A percentile compares a stretch with the other conserved stretches of the same genome.
These are phyloP conservation scores for Amphipoea lucens DNA, from an alignment of 2,888 invertebrate species.

Conservation along the genomic window DNA sequence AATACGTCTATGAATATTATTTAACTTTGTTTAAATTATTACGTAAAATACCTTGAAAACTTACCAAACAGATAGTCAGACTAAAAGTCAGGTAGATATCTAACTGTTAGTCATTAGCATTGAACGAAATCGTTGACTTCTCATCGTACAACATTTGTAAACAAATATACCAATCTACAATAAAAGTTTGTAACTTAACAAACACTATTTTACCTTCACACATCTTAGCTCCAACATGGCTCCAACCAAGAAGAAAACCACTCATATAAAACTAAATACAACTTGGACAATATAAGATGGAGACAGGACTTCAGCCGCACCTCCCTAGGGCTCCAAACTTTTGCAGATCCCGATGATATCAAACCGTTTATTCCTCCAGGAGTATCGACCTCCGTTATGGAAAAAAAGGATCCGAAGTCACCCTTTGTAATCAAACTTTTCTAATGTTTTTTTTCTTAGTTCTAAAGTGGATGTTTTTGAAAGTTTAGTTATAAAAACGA, in stretches of 20 bases:
- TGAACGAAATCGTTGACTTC: no score
- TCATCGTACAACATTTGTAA: neutral
- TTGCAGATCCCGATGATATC: constrained; percentile 62
- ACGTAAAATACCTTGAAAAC: neutral
- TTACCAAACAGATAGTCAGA: neutral
- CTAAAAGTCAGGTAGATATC: neutral
- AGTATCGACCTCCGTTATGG: constrained; percentile 59
- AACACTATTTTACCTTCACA: constrained; percentile 19
- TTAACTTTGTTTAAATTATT: neutral
- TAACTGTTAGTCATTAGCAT: neutral
- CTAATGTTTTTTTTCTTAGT: constrained; percentile 49
- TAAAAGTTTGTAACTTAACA: neutral
- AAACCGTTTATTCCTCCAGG: constrained; percentile 65
- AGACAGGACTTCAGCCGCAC: constrained; percentile 38
- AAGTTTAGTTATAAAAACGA: constrained; percentile 25
- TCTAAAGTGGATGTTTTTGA: constrained; percentile 30
- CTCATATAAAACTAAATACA: constrained; percentile 44
- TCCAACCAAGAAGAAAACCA: constrained; percentile 33
- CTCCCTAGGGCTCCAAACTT: constrained; percentile 64
- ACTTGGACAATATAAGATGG: constrained; percentile 46
- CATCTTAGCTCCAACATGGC: neutral
- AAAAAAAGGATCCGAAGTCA: constrained; percentile 54
- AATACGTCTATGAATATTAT: neutral
- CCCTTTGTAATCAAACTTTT: constrained; percentile 68
- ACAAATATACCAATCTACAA: neutral